A percentile compares a stretch with the other conserved stretches of the same genome.
Conservation (phyloP, 2,113 vertebrate genomes). For the Sinocyclocheilus maitianheensis region DNA sequence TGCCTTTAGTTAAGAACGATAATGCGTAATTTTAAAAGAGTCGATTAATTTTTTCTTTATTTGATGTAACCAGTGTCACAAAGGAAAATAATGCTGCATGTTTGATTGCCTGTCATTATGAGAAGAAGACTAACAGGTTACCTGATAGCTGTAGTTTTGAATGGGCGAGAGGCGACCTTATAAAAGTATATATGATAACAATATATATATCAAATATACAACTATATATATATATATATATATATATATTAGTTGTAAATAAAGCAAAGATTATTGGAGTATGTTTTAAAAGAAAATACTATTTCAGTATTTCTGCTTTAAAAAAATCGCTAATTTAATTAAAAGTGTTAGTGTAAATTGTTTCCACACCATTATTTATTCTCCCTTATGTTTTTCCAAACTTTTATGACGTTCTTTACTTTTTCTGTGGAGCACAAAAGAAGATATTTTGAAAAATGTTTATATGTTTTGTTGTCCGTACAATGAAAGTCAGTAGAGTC, state of each 20-base stretch:
- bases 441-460: not conserved
- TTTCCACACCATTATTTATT: not conserved
- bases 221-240: no score
- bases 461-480: not conserved
- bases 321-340: no score
- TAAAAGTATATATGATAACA: no score
- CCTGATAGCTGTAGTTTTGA: slow-evolving; percentile 34
- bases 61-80: slow-evolving; percentile 70
- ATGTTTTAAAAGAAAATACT: not conserved
- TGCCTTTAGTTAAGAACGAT: slow-evolving; percentile 83
- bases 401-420: not conserved
- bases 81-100: slow-evolving; percentile 81
- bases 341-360: no score
- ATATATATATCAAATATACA: no score
- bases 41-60: slow-evolving; percentile 56
- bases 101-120: slow-evolving; percentile 70
- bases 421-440: not conserved
- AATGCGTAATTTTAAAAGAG: slow-evolving; percentile 73
- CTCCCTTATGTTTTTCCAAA: not conserved
- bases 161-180: slow-evolving; percentile 33
- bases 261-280: not conserved
- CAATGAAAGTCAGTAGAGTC: not conserved
- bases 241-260: no score
- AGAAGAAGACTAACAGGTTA: slow-evolving; percentile 44
- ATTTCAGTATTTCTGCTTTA: no score